Conservation (phyloP, 2,797 vertebrate species). For the Caiman crocodilus region DNA sequence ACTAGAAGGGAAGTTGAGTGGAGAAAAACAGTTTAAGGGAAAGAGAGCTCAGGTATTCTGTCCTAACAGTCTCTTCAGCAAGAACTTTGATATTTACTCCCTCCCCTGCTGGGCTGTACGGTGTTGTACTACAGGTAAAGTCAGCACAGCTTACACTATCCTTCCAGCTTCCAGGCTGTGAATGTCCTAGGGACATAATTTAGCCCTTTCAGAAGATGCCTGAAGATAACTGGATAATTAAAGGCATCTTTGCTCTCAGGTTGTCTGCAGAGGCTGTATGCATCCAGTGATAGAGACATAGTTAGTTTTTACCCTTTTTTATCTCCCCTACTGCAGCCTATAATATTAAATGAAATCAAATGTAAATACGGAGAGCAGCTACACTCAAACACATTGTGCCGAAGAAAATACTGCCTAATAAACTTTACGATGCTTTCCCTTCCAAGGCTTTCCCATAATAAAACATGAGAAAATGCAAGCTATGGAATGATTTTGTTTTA, state of each 20-base stretch:
- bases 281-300: background rate
- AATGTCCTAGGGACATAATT: background rate
- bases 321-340: background rate
- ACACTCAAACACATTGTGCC: background rate
- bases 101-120: background rate
- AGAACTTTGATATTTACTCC: fast-evolving
- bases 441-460: background rate
- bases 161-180: fast-evolving
- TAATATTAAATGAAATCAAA: background rate
- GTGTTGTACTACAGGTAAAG: background rate
- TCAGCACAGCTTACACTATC: background rate
- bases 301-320: background rate
- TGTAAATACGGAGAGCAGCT: background rate
- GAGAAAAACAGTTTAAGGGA: background rate
- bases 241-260: background rate
- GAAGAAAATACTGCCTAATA: background rate
- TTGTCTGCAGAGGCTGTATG: background rate
- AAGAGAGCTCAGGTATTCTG: fast-evolving
- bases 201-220: background rate
- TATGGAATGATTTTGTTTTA: fast-evolving
- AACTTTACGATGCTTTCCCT: background rate
- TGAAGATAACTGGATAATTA: background rate
- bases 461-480: background rate
- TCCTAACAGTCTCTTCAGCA: fast-evolving
- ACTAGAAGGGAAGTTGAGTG: background rate